phyloP scores from a whole-genome alignment of 2,888 invertebrate species.

The Eupithecia inturbata region DNA sequence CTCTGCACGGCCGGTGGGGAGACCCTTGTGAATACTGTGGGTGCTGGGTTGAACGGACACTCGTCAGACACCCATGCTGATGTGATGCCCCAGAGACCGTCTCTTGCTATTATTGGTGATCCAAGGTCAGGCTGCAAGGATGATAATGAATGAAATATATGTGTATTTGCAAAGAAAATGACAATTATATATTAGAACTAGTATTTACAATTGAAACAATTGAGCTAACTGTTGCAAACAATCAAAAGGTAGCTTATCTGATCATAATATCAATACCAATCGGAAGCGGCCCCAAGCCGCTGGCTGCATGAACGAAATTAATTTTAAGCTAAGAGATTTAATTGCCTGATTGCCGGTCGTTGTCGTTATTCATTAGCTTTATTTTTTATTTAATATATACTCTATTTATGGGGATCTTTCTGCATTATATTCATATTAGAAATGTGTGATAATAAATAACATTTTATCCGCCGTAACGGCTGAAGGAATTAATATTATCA shows the following conservation, averaged over 20 bases:
- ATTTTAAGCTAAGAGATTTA: not conserved
- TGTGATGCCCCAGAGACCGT: constrained; percentile 74
- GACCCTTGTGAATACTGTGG: constrained; percentile 67
- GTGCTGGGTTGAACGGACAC: constrained; percentile 49
- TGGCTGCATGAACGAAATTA: not conserved
- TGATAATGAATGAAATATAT: not conserved
- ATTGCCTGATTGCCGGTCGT: not conserved
- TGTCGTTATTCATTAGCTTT: too few relatives aligned
- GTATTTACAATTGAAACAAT: not conserved
- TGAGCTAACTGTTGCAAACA: not conserved
- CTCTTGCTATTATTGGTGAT: constrained; percentile 69
- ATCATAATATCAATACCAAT: not conserved
- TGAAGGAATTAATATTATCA: too few relatives aligned
- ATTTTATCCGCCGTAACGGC: too few relatives aligned
- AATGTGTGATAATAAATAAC: too few relatives aligned
- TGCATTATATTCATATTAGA: not conserved
- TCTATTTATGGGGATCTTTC: too few relatives aligned
- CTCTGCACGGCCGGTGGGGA: constrained; percentile 52
- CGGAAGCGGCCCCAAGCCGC: not conserved
- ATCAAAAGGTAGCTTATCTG: not conserved
- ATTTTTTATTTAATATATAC: too few relatives aligned
- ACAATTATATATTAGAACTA: too few relatives aligned
- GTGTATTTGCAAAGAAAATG: too few relatives aligned
- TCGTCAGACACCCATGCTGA: constrained; percentile 66
- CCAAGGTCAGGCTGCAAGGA: constrained; percentile 68